Conservation (phyloP, 1,140 invertebrate species). For the Phenacoccus solenopsis region DNA sequence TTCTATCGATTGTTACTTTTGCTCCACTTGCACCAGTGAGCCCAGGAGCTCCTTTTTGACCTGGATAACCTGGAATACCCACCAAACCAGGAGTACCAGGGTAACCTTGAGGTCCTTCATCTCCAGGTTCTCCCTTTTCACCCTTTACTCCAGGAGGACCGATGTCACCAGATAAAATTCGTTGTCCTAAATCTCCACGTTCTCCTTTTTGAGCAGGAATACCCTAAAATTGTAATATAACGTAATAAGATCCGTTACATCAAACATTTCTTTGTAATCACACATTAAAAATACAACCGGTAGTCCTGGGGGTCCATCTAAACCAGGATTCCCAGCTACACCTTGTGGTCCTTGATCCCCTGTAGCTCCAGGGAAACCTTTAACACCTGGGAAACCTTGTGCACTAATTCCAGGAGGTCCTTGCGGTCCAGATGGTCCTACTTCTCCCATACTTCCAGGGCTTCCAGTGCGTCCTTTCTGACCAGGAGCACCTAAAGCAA, state of each 20-base stretch:
- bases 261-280: background rate
- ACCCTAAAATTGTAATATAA: conserved; percentile 25
- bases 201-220: conserved; percentile 29
- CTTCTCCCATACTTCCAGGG: conserved; percentile 33
- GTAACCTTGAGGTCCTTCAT: conserved; percentile 26
- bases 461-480: conserved; percentile 31
- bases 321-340: conserved; percentile 28
- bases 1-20: too few species aligned
- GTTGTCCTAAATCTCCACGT: conserved; percentile 29
- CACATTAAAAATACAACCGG: too few species aligned
- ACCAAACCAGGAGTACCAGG: conserved; percentile 9
- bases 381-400: conserved; percentile 4
- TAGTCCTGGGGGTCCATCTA: conserved; percentile 31
- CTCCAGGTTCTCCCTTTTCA: conserved; percentile 29
- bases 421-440: conserved; percentile 34
- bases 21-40: background rate
- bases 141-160: conserved; percentile 27
- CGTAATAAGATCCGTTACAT: too few species aligned
- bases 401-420: conserved; percentile 34
- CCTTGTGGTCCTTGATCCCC: conserved; percentile 29
- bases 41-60: conserved; percentile 21
- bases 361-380: conserved; percentile 25
- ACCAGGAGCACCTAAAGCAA: conserved; percentile 1
- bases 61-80: background rate
- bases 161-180: conserved; percentile 28